These are phyloP conservation scores for Xanthorhoe designata DNA, from an alignment of 2,888 invertebrate species.

Conservation along the genomic window DNA sequence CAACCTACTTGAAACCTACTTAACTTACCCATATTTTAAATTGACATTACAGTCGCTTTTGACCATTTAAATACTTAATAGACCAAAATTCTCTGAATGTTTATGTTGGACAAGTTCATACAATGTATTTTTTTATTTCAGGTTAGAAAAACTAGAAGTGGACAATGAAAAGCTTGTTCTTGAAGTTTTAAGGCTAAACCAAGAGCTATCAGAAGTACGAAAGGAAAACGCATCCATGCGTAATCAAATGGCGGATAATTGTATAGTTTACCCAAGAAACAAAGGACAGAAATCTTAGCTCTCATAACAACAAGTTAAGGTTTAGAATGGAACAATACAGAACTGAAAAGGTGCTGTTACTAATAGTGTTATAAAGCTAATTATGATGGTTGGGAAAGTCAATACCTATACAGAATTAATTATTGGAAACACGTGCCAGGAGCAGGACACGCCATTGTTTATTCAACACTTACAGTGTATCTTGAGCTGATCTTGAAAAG, in stretches of 20 bases:
- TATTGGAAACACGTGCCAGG: not conserved
- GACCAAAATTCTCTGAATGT: not conserved
- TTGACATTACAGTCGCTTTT: too few species aligned
- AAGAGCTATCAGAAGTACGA: conserved; percentile 90
- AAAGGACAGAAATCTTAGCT: conserved; percentile 76
- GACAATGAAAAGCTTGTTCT: conserved; percentile 90
- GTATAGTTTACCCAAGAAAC: conserved; percentile 76
- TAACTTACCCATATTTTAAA: too few species aligned
- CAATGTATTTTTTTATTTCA: conserved; percentile 45
- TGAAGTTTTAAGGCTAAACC: conserved; percentile 89
- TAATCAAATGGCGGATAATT: conserved; percentile 88
- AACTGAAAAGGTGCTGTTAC: conserved; percentile 39
- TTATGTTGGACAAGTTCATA: not conserved
- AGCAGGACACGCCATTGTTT: not conserved
- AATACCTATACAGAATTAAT: conserved; percentile 9
- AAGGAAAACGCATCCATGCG: conserved; percentile 90
- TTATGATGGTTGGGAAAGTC: conserved; percentile 7
- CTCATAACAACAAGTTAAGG: conserved; percentile 51
- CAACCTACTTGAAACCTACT: too few species aligned
- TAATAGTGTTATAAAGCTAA: conserved; percentile 39
- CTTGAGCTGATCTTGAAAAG: not conserved
- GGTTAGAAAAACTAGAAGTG: conserved; percentile 76
- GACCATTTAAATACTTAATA: not conserved
- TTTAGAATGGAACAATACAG: conserved; percentile 38
- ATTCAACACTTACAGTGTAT: not conserved